Conservation (phyloP, 2,113 vertebrate genomes). For the Dolichallabes microphthalmus region DNA sequence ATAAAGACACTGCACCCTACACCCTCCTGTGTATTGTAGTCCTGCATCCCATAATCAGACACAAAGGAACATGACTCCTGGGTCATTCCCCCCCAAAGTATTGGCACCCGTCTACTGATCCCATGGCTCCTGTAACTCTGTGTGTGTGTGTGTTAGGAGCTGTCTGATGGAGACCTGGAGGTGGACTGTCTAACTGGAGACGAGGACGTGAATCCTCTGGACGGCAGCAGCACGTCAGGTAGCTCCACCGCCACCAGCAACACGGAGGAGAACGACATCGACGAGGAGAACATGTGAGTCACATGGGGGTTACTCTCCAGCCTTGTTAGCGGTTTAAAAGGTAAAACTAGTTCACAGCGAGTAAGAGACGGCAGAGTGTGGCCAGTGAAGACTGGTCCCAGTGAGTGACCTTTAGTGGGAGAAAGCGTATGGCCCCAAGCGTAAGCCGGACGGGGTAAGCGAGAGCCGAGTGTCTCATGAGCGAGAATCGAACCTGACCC, state of each 20-base stretch:
- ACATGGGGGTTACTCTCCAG: not conserved
- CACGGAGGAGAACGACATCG: constrained; percentile 97
- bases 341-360: not conserved
- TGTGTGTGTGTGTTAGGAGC: constrained; percentile 69
- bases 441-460: not conserved
- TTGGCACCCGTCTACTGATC: not conserved
- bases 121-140: not conserved
- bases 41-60: not conserved
- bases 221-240: constrained; percentile 94
- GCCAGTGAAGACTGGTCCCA: too few species aligned
- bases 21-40: not conserved
- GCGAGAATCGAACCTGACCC: not conserved
- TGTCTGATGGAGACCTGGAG: constrained; percentile 95
- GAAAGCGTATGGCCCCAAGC: not conserved
- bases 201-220: constrained; percentile 91
- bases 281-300: constrained; percentile 96
- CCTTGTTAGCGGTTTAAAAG: too few species aligned
- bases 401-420: not conserved
- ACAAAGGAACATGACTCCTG: not conserved
- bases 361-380: not conserved
- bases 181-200: constrained; percentile 88
- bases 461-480: not conserved
- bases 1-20: not conserved
- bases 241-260: constrained; percentile 98
- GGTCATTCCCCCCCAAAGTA: not conserved